Conservation (phyloP, 2,113 vertebrate species). For the Phyllostomus hastatus region DNA sequence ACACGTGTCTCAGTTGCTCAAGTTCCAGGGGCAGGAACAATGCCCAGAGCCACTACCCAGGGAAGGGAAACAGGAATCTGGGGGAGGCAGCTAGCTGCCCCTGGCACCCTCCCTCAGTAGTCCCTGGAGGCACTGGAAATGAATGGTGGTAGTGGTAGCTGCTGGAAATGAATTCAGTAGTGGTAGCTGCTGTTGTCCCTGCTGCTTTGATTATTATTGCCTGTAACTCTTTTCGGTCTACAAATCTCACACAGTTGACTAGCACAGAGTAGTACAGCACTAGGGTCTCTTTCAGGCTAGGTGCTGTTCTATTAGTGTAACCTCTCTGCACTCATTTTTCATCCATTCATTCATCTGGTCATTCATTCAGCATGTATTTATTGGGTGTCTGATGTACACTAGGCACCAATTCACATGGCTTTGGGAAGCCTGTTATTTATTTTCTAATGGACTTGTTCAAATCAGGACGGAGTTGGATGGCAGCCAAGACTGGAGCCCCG, state of each 20-base stretch:
- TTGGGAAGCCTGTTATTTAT: no score
- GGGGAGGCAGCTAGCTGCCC: no score
- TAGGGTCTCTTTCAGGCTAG: background rate
- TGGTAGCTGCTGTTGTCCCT: background rate
- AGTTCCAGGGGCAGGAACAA: fast-evolving
- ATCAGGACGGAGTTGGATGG: background rate
- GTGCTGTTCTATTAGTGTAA: background rate
- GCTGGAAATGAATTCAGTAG: no score
- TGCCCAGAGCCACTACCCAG: background rate
- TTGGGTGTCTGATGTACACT: no score
- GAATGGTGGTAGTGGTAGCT: no score
- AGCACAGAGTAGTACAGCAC: background rate
- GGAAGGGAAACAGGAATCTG: background rate
- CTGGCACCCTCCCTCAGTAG: background rate
- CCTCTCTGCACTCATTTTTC: no score
- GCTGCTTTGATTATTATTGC: fast-evolving
- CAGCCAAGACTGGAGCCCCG: background rate
- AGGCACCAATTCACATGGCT: background rate
- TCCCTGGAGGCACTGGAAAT: background rate
- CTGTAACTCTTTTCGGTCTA: background rate
- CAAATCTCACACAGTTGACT: background rate
- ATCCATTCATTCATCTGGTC: background rate
- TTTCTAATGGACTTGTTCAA: background rate
- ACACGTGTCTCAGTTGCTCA: background rate
- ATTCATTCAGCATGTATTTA: fast-evolving